These are phyloP conservation scores for Pipistrellus pipistrellus DNA, from an alignment of 2,797 vertebrate species.

Conservation along the genomic window DNA sequence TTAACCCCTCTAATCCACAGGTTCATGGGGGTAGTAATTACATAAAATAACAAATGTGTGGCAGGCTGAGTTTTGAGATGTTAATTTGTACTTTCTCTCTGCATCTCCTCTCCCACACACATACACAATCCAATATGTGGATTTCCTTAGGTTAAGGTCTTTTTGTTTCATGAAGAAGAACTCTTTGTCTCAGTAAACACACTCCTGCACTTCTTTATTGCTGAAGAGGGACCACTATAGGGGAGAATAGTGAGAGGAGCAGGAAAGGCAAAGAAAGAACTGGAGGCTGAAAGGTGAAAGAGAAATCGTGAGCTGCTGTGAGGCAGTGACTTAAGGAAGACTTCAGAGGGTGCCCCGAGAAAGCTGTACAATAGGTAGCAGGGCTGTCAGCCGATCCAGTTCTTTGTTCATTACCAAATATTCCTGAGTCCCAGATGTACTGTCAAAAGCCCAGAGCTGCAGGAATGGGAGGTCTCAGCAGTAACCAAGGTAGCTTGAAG, in stretches of 20 bases:
- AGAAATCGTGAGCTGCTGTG: background rate
- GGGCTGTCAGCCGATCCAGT: background rate
- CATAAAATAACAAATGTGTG: constrained; percentile 2
- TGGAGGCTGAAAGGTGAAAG: background rate
- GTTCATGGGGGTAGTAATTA: background rate
- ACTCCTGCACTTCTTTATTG: background rate
- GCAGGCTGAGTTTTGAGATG: constrained; percentile 17
- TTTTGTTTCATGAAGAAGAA: background rate
- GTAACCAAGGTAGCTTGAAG: background rate
- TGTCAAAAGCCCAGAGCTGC: background rate
- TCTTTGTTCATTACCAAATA: too few relatives aligned
- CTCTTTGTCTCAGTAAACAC: background rate
- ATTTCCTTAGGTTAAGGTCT: background rate
- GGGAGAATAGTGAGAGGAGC: background rate
- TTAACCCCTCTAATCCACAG: background rate
- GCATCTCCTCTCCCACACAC: background rate
- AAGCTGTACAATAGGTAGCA: background rate
- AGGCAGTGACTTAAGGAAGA: background rate
- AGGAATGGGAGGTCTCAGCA: background rate
- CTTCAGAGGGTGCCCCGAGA: background rate
- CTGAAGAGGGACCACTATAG: background rate
- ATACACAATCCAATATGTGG: background rate
- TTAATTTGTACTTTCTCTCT: constrained; percentile 35
- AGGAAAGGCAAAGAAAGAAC: background rate
- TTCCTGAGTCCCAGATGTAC: background rate